Percentiles rank a stretch among this genome's conserved stretches.
Evolutionary conservation across 2,113 vertebrate species (phyloP).

Genomic region (Noctilio leporinus): DNA sequence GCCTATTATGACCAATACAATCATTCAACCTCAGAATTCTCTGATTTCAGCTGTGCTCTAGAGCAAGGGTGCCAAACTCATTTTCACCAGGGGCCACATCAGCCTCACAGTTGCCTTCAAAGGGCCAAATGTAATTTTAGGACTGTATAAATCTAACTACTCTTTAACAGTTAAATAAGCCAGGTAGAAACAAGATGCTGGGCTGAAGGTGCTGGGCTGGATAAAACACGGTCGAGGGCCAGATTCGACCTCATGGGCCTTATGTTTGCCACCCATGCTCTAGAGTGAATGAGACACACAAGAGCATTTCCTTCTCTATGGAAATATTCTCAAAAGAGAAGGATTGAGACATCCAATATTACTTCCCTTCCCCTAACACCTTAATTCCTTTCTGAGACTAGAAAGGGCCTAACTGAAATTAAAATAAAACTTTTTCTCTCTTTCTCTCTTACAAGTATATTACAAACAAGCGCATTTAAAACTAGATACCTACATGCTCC

Average conservation of each 20-base stretch:
- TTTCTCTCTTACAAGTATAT: neutral
- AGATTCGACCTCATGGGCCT: no score
- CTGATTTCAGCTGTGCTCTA: neutral
- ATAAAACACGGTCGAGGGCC: no score
- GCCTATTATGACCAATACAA: neutral
- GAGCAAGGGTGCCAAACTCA: no score
- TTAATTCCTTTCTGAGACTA: slow-evolving; percentile 30
- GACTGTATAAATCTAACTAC: no score
- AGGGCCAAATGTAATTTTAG: no score
- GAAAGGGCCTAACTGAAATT: slow-evolving; percentile 22
- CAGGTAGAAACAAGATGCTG: no score
- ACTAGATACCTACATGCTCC: slow-evolving; percentile 14
- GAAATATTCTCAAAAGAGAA: neutral
- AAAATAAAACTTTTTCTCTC: slow-evolving; percentile 32
- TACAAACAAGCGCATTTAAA: slow-evolving; percentile 35
- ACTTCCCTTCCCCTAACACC: neutral
- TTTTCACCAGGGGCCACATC: no score
- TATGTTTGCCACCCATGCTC: no score
- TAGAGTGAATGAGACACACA: neutral
- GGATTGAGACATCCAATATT: neutral
- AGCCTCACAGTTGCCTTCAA: no score
- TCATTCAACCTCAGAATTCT: neutral
- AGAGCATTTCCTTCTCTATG: neutral
- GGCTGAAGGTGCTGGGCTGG: no score
- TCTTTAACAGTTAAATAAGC: no score